Evolutionary conservation across 2,113 vertebrate genomes (phyloP), one percentile per base, ranked within the genome.

Genomic region (Sclerurus mexicanus): DNA sequence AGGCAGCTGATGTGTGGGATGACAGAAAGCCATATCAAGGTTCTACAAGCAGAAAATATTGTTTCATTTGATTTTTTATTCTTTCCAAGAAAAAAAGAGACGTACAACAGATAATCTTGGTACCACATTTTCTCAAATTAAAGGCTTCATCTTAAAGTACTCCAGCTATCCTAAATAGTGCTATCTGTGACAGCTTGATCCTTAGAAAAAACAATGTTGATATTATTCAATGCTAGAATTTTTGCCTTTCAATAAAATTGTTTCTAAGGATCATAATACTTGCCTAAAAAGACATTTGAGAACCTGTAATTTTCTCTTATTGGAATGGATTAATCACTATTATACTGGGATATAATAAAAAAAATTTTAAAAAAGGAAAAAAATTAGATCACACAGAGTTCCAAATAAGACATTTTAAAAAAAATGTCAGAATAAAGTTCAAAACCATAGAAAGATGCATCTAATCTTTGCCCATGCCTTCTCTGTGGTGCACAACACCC

Each of bases 391-490:
- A 71, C 35, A 44, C 4, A 49, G 44, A 58, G 15, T 24, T 88
- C 28, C 20, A 31, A 91, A 73, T 78, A 55, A 91, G 68, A 78
- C 42, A 24, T 58, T 83, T 31, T 22, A 72, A 83, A 64, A 88
- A 88, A 75, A 76, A 69, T 2, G 8, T 71, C 71, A 91, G 85
- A 93, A 84, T 42, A 49, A 74, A 91, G 55, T 67, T 83, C 71
- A 96, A 94, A 93, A 62, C 53, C 40, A 52, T 59, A 74, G 72
- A 89, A 69, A 83, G 63, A 96, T 80, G 69, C 42, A 69, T 79
- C 85, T 95, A 87, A 85, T 96, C 85, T 83, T 42, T 85, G 78
- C 55, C 47, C 56, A 30, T 56, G 68, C 31, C n/a, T 71, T 28
- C 63, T 9, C 81, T 55, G 72, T 11, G 11, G 33, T 37, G 35